Evolutionary conservation across 1,140 invertebrate genomes (phyloP), one percentile per base, ranked within the genome.

Genomic region (Lasioglossum albipes): DNA sequence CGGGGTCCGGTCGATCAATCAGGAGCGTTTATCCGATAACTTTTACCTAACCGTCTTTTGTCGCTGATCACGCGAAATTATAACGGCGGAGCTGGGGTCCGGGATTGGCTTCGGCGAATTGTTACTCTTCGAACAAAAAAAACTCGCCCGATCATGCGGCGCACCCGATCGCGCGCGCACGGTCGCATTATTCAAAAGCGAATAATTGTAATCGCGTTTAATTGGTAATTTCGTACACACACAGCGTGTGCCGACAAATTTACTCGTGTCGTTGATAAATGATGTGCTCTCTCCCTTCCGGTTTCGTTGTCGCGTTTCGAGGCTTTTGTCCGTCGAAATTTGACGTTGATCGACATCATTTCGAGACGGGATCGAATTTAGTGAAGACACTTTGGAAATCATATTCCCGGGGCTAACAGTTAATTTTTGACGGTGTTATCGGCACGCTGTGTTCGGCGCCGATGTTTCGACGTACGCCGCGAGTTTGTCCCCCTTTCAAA

Each of bases 1-100:
- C 68, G 75, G 49, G 61, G 45, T 42, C 61, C 61, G 57, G 80
- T 79, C 83, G 79, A 86, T 86, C 85, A 85, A 85, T 86, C 84
- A 59, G 84, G 68, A 76, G 74, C 79, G 77, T 75, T 79, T 85
- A 78, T 78, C 52, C 70, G 79, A 71, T 68, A 82, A 85, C 75
- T 85, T 85, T 85, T 85, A 57, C 52, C 27, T 49, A 20, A 54
- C 62, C 52, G 22, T 74, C 77, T 79, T 75, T 80, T 64, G 73
- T 69, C 79, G 65, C 13, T 45, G 71, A 68, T 75, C 16, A 3
- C 71, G 79, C 65, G 73, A 42, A 69, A 75, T 62, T 42, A 20
- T 54, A 65, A 72, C 6, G 52, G 3, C 16, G 16, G 52, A 4
- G 52, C 0, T 6, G 52, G 52, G 16, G 36, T 36, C 2, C 36